A percentile compares a stretch with the other conserved stretches of the same genome.
phyloP scores from a whole-genome alignment of 2,113 vertebrate species.

The Solenodon paradoxus region DNA sequence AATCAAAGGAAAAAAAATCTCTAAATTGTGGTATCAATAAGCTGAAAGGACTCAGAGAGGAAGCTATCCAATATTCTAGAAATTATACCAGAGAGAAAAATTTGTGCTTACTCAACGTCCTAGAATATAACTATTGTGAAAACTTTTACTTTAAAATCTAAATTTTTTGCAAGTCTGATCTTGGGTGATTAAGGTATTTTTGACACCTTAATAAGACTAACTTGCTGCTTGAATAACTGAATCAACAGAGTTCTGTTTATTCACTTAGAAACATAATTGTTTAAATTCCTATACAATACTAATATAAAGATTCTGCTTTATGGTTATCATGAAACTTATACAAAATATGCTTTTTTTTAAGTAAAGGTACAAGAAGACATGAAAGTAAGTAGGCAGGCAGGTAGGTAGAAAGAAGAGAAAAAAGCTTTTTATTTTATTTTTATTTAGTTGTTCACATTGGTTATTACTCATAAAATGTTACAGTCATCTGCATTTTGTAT shows the following conservation, averaged over 20 bases:
- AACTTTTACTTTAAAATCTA: conserved; percentile 47
- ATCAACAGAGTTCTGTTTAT: not conserved
- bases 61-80: not conserved
- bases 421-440: too few species aligned
- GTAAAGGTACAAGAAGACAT: too few species aligned
- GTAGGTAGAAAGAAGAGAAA: too few species aligned
- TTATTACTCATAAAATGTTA: too few species aligned
- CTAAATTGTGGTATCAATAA: not conserved
- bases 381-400: too few species aligned
- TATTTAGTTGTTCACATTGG: too few species aligned
- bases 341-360: too few species aligned
- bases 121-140: not conserved
- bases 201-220: not conserved
- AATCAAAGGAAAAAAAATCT: conserved; percentile 1
- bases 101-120: not conserved
- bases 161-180: not conserved
- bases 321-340: too few species aligned
- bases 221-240: not conserved
- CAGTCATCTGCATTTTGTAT: not conserved
- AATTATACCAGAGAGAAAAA: not conserved
- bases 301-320: too few species aligned
- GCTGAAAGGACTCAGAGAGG: not conserved
- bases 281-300: not conserved
- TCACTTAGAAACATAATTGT: conserved; percentile 1
- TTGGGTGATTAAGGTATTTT: not conserved